Conservation (phyloP, 2,888 invertebrate species). For the Perithous albicinctus region DNA sequence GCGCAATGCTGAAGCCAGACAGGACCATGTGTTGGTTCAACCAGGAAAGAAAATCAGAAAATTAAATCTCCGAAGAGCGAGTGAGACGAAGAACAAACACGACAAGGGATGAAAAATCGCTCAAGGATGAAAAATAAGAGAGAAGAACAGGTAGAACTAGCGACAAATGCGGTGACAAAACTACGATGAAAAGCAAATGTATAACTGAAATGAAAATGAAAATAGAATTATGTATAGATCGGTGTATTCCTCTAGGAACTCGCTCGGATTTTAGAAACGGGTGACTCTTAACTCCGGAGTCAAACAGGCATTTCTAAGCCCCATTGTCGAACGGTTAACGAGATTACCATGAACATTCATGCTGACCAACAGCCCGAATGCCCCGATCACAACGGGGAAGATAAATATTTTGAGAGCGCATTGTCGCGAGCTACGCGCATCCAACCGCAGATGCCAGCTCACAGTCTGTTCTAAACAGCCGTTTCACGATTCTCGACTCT, state of each 20-base stretch:
- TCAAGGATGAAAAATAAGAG: neutral
- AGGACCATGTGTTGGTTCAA: constrained; percentile 17
- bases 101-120: neutral
- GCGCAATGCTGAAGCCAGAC: neutral
- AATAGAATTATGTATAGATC: constrained; percentile 14
- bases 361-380: constrained; percentile 73
- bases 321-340: constrained; percentile 77
- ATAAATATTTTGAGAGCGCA: constrained; percentile 83
- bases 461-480: constrained; percentile 30
- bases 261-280: constrained; percentile 36
- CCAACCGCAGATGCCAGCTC: constrained; percentile 73
- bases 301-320: constrained; percentile 72
- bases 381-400: constrained; percentile 73
- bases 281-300: constrained; percentile 77
- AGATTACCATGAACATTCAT: constrained; percentile 78
- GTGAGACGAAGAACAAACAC: neutral
- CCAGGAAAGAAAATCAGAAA: constrained; percentile 72
- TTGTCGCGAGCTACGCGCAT: constrained; percentile 73
- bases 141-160: neutral
- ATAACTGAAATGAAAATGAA: constrained; percentile 13
- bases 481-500: constrained; percentile 76
- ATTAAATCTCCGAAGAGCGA: constrained; percentile 72
- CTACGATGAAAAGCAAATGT: constrained; percentile 4
- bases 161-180: constrained; percentile 32
- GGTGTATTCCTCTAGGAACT: constrained; percentile 47